A percentile compares a stretch with the other conserved stretches of the same genome.
These are phyloP conservation scores for Zelostemma sp. DNA, from an alignment of 1,140 invertebrate species.

Conservation along the genomic window DNA sequence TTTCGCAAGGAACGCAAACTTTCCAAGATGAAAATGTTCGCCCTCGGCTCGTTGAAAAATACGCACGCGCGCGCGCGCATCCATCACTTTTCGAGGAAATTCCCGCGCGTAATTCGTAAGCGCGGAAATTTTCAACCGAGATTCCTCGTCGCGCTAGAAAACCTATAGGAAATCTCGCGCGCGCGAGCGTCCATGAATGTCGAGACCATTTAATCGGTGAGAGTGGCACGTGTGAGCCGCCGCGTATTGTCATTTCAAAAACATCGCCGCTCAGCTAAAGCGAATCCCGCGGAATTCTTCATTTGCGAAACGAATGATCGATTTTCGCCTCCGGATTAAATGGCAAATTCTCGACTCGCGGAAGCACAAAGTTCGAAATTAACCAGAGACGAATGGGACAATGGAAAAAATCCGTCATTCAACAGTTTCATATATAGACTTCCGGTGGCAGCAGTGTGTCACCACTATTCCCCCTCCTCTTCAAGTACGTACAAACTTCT, in stretches of 20 bases:
- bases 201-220: slow-evolving; percentile 47
- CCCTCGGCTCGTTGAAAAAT: too few relatives aligned
- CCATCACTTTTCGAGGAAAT: too few relatives aligned
- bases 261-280: neutral
- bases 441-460: neutral
- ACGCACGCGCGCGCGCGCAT: too few relatives aligned
- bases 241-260: neutral
- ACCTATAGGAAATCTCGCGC: slow-evolving; percentile 43
- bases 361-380: too few relatives aligned
- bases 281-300: too few relatives aligned
- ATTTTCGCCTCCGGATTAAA: too few relatives aligned
- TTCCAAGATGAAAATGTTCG: too few relatives aligned
- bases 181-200: slow-evolving; percentile 46
- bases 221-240: slow-evolving; percentile 39
- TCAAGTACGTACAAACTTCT: neutral
- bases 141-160: slow-evolving; percentile 35
- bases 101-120: too few relatives aligned
- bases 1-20: too few relatives aligned
- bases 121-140: neutral
- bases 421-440: neutral
- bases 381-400: neutral
- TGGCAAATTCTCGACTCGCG: too few relatives aligned
- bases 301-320: too few relatives aligned
- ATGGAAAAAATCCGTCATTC: neutral
- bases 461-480: neutral